Base-by-base conservation (phyloP, 1,140 invertebrate genomes). In the Achatina immaculata region DNA sequence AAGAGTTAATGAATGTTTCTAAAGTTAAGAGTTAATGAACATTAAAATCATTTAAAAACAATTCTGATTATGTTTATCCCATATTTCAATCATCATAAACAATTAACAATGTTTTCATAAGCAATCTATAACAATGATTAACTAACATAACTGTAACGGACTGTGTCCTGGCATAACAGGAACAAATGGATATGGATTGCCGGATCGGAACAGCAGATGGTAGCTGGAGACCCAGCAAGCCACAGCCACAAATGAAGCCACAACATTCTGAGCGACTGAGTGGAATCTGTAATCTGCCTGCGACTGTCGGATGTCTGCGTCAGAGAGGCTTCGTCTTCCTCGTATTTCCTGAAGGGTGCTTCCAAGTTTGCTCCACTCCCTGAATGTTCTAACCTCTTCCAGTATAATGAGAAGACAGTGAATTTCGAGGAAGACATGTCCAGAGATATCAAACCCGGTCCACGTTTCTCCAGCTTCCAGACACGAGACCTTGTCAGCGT, bases 361-460 rank as follows among this genome's bases (percentile, higher is more conserved):
- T 72, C 94, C 92, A 21, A 97, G 89, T 81, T 94, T 94, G 86
- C 97, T 96, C 97, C 97, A 99, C 40, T 96, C 95, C 85, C 95
- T 92, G 69, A 99, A 95, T 31, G 95, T 94, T 85, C 94, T 94
- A 0, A 95, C 94, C 92, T 99, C 98, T 93, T 99, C 98, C 24
- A 96, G 95, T 62, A 99, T 93, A 68, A 98, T 94, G 78, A 99
- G 92, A 85, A 95, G 95, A 51, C 96, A 96, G 90, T 98, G 98
- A 69, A 99, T 96, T 9, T 99, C 92, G 45, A 99, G 95, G 91
- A 99, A 99, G 11, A 95, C 94, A 90, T 99, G 98, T 0, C 98
- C 97, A 16, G 97, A 99, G 85, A 99, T 95, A 89, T 99, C 97
- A 89, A 99, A 95, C 24, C 96, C 95, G 87, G 95, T 94, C 97